phyloP scores from a whole-genome alignment of 2,888 invertebrate genomes.

The Brachyptera risi region DNA sequence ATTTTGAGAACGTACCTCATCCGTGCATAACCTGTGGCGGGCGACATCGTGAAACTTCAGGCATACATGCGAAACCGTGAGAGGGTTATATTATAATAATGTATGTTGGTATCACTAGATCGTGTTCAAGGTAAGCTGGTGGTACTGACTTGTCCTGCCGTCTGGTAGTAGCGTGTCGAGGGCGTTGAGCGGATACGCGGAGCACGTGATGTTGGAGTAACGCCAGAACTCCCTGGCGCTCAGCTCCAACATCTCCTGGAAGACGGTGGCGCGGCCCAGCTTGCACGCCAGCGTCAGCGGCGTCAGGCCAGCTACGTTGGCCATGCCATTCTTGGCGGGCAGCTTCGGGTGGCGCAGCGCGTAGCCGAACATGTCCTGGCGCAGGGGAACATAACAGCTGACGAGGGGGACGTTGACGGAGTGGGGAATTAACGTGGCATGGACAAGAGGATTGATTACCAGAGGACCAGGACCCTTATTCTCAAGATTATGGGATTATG shows the following conservation, averaged over 20 bases:
- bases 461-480: too few species aligned
- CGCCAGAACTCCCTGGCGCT: constrained; percentile 96
- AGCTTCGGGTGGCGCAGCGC: constrained; percentile 91
- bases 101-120: too few species aligned
- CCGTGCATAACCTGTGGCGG: too few species aligned
- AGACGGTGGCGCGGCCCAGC: constrained; percentile 92
- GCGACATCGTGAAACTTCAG: too few species aligned
- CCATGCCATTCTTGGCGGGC: constrained; percentile 88
- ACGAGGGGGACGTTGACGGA: not conserved
- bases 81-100: too few species aligned
- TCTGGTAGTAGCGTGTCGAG: constrained; percentile 92
- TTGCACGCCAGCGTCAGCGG: constrained; percentile 95
- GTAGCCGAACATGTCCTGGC: constrained; percentile 96
- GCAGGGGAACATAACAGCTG: too few species aligned
- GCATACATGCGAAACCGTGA: too few species aligned
- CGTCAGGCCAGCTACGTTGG: constrained; percentile 86
- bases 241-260: constrained; percentile 96
- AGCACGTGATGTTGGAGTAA: constrained; percentile 97
- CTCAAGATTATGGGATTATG: too few species aligned
- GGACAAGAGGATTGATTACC: too few species aligned
- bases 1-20: too few species aligned
- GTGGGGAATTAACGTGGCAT: too few species aligned
- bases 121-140: too few species aligned
- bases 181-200: constrained; percentile 94
- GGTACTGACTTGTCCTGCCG: constrained; percentile 83